Conservation (phyloP, 2,888 invertebrate species). For the Aleiodes leptofemur region DNA sequence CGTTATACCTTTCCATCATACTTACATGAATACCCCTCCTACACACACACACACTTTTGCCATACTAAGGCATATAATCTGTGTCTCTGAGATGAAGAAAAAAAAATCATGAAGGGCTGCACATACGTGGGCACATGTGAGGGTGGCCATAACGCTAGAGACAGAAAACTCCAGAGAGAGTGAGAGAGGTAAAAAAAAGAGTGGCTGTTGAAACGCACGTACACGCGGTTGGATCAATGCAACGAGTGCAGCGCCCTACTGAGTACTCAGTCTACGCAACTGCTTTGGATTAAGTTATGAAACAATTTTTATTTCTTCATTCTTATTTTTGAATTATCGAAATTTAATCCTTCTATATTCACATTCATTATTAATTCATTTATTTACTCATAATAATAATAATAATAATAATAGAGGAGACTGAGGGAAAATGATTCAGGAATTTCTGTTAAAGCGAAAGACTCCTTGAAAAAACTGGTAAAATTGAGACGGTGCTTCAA, state of each 20-base stretch:
- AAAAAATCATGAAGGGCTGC: background rate
- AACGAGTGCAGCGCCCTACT: constrained; percentile 73
- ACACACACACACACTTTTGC: background rate
- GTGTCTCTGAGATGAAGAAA: background rate
- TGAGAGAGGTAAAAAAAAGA: constrained; percentile 49
- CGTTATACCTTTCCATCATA: constrained; percentile 8
- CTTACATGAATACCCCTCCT: background rate
- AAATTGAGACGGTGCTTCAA: too few relatives aligned
- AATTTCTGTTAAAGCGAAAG: too few relatives aligned
- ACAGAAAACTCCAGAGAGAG: constrained; percentile 46
- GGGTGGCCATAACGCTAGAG: constrained; percentile 55
- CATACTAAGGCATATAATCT: background rate
- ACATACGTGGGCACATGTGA: constrained; percentile 54
- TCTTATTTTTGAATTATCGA: background rate
- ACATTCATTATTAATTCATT: too few relatives aligned
- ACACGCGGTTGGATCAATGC: constrained; percentile 70
- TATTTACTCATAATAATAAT: too few relatives aligned
- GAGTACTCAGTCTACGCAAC: constrained; percentile 64
- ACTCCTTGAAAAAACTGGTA: too few relatives aligned
- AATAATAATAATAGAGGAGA: too few relatives aligned
- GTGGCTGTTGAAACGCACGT: constrained; percentile 61
- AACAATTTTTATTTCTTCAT: background rate
- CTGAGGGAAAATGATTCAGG: too few relatives aligned
- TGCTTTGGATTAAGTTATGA: constrained; percentile 25
- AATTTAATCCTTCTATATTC: too few relatives aligned